Percentiles rank a stretch among this genome's conserved stretches.
phyloP scores from a whole-genome alignment of 2,113 vertebrate species.

The Dicrurus megarhynchus region DNA sequence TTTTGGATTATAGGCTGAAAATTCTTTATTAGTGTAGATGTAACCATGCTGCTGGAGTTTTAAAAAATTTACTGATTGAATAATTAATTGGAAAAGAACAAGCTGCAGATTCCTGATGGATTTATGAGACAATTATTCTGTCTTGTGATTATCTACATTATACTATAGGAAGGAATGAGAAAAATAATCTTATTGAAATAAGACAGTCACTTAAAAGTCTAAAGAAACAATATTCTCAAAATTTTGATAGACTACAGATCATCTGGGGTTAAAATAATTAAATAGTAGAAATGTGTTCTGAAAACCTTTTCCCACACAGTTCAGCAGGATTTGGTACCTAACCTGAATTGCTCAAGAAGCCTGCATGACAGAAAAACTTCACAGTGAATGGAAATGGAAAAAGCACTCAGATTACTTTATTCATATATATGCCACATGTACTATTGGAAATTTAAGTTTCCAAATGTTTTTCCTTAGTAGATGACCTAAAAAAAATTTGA shows the following conservation, averaged over 20 bases:
- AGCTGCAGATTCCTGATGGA: constrained; percentile 96
- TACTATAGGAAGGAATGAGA: constrained; percentile 85
- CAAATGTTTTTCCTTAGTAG: background rate
- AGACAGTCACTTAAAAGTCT: constrained; percentile 75
- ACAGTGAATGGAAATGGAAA: background rate
- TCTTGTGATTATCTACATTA: constrained; percentile 95
- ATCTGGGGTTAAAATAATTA: constrained; percentile 64
- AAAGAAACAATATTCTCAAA: constrained; percentile 74
- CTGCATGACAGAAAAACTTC: background rate
- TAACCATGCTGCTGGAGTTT: constrained; percentile 95
- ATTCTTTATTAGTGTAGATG: constrained; percentile 98
- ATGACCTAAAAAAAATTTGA: background rate
- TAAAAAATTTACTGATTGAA: constrained; percentile 94
- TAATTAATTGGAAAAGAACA: constrained; percentile 95
- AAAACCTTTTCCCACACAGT: constrained; percentile 43
- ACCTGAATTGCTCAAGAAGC: background rate
- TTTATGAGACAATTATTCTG: constrained; percentile 98
- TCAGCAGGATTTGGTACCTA: constrained; percentile 25
- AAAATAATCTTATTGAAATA: constrained; percentile 81
- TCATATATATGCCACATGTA: background rate
- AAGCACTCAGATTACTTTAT: constrained; percentile 32
- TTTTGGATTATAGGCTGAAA: constrained; percentile 96
- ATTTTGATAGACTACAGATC: constrained; percentile 66
- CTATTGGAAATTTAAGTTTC: constrained; percentile 16
- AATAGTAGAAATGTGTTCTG: constrained; percentile 45